Percentiles rank a stretch among this genome's conserved stretches.
phyloP scores from a whole-genome alignment of 2,113 vertebrate genomes.

The Chlorodrepanis virens region DNA sequence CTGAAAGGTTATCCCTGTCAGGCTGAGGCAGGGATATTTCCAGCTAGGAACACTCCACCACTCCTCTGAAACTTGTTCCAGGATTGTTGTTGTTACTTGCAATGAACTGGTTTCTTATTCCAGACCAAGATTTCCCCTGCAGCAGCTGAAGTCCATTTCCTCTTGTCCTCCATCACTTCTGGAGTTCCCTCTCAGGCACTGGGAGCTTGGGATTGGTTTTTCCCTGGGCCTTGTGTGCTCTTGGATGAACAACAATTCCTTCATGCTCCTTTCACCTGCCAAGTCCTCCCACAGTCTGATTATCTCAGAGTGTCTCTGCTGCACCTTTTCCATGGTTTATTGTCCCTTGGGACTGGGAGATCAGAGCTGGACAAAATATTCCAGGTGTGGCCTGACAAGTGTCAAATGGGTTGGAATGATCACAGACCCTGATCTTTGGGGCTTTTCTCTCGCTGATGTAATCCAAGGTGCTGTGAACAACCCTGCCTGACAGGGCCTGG shows the following conservation, averaged over 20 bases:
- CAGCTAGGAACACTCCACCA: not conserved
- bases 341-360: not conserved
- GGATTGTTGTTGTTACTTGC: not conserved
- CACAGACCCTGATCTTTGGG: not conserved
- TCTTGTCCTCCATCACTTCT: not conserved
- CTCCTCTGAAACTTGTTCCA: not conserved
- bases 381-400: not conserved
- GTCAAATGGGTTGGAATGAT: not conserved
- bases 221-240: not conserved
- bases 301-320: not conserved
- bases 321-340: not conserved
- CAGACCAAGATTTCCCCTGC: not conserved
- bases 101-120: not conserved
- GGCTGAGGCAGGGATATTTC: not conserved
- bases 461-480: not conserved
- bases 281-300: not conserved
- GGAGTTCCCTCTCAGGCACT: not conserved
- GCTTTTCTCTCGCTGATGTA: not conserved
- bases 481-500: not conserved
- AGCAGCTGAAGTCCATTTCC: not conserved
- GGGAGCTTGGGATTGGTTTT: not conserved
- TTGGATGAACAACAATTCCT: not conserved
- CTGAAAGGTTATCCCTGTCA: slow-evolving; percentile 43
- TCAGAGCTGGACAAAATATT: not conserved
- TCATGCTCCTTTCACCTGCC: not conserved